Conservation (phyloP, 2,113 vertebrate genomes). For the Connochaetes taurinus region DNA sequence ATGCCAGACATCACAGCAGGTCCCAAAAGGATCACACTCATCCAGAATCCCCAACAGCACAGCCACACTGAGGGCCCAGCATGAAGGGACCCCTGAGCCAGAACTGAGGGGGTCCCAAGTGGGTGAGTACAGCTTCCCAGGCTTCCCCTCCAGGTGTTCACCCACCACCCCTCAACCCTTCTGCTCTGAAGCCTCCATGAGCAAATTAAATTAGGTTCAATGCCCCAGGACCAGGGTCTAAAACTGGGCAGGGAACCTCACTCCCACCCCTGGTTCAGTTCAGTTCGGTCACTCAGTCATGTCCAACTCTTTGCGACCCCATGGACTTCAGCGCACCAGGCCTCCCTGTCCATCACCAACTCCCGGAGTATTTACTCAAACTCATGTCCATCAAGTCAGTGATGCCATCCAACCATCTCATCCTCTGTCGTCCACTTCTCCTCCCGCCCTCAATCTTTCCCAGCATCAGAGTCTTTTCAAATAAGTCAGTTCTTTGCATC, state of each 20-base stretch:
- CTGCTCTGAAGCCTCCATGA: not conserved
- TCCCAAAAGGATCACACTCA: not conserved
- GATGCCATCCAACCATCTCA: not conserved
- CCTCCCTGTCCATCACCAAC: not conserved
- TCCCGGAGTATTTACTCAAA: not conserved
- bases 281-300: not conserved
- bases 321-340: not conserved
- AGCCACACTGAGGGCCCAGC: not conserved
- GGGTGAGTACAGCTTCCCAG: not conserved
- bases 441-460: not conserved
- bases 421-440: not conserved
- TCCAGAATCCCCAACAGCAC: not conserved
- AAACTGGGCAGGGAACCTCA: not conserved
- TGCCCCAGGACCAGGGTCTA: rapidly evolving
- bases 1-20: not conserved
- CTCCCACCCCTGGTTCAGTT: not conserved
- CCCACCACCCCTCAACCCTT: not conserved
- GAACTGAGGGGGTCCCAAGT: too few species aligned
- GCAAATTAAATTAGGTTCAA: not conserved
- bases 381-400: not conserved
- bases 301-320: not conserved
- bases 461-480: not conserved
- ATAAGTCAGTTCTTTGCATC: not conserved
- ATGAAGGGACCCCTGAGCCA: not conserved
- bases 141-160: not conserved